A percentile compares a stretch with the other conserved stretches of the same genome.
Conservation (phyloP, 2,797 vertebrate genomes). For the Hypotaenidia okinawae region DNA sequence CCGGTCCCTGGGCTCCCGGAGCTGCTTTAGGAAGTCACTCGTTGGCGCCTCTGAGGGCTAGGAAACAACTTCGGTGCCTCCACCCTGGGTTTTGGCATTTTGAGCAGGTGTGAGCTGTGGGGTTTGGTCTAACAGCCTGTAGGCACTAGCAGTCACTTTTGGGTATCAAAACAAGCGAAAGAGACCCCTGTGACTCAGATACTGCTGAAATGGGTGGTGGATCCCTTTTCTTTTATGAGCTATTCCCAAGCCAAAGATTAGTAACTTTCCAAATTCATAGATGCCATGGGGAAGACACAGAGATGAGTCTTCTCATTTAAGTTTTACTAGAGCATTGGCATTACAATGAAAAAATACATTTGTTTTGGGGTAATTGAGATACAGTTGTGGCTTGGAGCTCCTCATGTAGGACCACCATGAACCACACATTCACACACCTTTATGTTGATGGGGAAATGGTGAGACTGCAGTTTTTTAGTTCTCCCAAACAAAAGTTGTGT, state of each 20-base stretch:
- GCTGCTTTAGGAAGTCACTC: neutral
- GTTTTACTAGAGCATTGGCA: neutral
- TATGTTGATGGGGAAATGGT: neutral
- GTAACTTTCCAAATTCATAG: neutral
- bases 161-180: neutral
- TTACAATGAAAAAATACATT: rapidly evolving
- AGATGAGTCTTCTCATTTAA: neutral
- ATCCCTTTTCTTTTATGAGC: neutral
- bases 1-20: neutral
- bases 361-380: neutral
- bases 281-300: neutral
- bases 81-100: neutral
- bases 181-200: neutral
- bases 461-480: neutral
- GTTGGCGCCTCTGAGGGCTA: neutral
- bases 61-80: rapidly evolving
- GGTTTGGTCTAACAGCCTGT: neutral
- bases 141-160: rapidly evolving
- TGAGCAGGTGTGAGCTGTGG: neutral
- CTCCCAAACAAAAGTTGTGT: neutral
- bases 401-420: neutral
- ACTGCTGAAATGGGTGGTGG: neutral
- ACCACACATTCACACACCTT: neutral
- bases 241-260: neutral
- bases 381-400: neutral